Conservation (phyloP, 2,797 vertebrate species). For the Galagoides demidoff region DNA sequence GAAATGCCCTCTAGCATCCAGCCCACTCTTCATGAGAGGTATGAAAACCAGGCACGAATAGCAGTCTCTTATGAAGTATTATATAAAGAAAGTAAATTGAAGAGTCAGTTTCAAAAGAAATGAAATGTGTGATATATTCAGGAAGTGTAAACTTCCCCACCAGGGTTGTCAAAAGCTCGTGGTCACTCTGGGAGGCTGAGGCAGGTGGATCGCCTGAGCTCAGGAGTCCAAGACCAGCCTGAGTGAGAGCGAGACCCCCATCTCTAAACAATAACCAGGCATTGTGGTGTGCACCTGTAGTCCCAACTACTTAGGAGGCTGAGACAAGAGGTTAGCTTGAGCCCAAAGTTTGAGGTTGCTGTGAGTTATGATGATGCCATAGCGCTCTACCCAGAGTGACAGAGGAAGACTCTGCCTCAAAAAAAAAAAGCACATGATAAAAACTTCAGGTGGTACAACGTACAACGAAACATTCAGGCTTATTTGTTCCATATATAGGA, state of each 20-base stretch:
- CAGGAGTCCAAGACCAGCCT: too few relatives aligned
- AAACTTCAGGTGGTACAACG: background rate
- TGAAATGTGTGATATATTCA: background rate
- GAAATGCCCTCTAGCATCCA: background rate
- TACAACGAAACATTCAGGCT: background rate
- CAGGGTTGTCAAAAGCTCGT: background rate
- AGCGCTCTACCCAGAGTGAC: too few relatives aligned
- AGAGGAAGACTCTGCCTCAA: too few relatives aligned
- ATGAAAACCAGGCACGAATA: background rate
- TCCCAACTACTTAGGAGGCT: too few relatives aligned
- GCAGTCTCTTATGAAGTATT: background rate
- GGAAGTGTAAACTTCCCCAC: background rate
- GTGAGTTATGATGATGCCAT: too few relatives aligned
- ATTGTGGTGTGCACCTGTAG: too few relatives aligned
- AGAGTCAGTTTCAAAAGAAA: constrained; percentile 13
- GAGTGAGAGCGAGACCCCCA: too few relatives aligned
- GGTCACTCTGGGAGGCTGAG: background rate
- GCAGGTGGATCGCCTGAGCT: too few relatives aligned
- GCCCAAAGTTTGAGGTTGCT: too few relatives aligned
- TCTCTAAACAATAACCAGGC: too few relatives aligned
- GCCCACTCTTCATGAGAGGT: background rate
- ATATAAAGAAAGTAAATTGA: constrained; percentile 4
- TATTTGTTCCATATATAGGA: background rate
- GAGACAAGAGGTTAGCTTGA: too few relatives aligned
- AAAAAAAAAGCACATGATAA: background rate